Base-by-base conservation (phyloP, 2,888 invertebrate species). In the Drosophila gaucha region DNA sequence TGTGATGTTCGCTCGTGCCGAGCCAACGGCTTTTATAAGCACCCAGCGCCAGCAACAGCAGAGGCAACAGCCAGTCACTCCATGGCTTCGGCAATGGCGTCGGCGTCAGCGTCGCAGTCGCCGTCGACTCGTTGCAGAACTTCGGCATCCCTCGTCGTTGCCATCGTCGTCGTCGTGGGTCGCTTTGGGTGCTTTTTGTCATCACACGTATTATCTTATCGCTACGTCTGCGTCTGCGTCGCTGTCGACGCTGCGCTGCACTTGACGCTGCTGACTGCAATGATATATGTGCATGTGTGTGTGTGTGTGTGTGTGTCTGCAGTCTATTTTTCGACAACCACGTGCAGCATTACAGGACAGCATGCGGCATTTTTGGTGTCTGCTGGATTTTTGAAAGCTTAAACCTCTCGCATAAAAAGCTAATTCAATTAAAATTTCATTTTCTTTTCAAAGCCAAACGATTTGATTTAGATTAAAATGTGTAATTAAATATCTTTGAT, bases 121-220 rank as follows among this genome's bases (percentile, higher is more conserved):
- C 30, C 18, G 39, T 54, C 46, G 62, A 51, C 52, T 51, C 51
- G 60, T 38, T 10, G 28, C 18, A 24, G 47, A 24, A 24, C 66
- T 18, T 46, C 51, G 54, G 44, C 55, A 46, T 49, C 24, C 47
- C 54, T 57, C 68, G 35, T 62, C 46, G 39, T 31, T 44, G 14
- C 33, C 35, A 39, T 36, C 20, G 50, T 39, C 44, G 54, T 36
- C 43, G 56, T 58, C 56, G 67, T 70, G 26, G 56, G 20, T 51
- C 73, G 82, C 87, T 84, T 69, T 80, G 87, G 82, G 87, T 85
- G 86, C 82, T 75, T 73, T 82, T 87, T 85, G 82, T 82, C 82
- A 82, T 82, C 80, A 57, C 66, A 73, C 58, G 51, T 55, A 79
- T 83, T 80, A 80, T 86, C 79, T 80, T 88, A 69, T 86, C 73